Percentiles rank a stretch among this genome's conserved stretches.
Conservation (phyloP, 2,888 invertebrate genomes). For the Athalia cordata region DNA sequence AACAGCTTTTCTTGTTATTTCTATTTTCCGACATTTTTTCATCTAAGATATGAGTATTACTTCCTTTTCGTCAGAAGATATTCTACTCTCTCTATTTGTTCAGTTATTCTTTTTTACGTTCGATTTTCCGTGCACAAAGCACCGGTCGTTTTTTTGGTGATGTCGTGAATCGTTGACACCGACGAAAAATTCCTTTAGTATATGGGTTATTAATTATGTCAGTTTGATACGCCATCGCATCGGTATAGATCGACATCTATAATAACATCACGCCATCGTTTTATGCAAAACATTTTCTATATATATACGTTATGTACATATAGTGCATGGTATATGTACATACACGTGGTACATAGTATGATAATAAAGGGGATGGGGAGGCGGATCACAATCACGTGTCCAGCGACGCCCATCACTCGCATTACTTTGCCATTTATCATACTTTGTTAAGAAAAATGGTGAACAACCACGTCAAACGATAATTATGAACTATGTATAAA, state of each 20-base stretch:
- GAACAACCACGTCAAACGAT: constrained; percentile 59
- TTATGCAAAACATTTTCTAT: constrained; percentile 27
- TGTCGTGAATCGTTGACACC: no score
- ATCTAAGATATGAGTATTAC: no score
- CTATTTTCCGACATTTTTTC: no score
- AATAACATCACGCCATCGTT: constrained; percentile 39
- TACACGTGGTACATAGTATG: not conserved
- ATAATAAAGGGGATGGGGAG: not conserved
- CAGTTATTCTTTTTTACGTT: no score
- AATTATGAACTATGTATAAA: constrained; percentile 1
- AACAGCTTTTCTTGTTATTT: no score
- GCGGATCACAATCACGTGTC: constrained; percentile 20
- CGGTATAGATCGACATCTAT: constrained; percentile 10
- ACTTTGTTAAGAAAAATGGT: constrained; percentile 58
- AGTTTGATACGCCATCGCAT: not conserved
- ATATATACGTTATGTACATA: not conserved
- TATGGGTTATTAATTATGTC: no score
- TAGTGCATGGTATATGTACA: not conserved
- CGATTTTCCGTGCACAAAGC: no score
- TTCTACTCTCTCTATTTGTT: no score
- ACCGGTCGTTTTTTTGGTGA: no score
- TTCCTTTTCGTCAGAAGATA: no score
- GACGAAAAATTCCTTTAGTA: no score
- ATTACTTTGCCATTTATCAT: constrained; percentile 43
- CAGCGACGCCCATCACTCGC: constrained; percentile 35